Evolutionary conservation across 2,113 vertebrate species (phyloP), one percentile per base, ranked within the genome.

Genomic region (Mus spicilegus): DNA sequence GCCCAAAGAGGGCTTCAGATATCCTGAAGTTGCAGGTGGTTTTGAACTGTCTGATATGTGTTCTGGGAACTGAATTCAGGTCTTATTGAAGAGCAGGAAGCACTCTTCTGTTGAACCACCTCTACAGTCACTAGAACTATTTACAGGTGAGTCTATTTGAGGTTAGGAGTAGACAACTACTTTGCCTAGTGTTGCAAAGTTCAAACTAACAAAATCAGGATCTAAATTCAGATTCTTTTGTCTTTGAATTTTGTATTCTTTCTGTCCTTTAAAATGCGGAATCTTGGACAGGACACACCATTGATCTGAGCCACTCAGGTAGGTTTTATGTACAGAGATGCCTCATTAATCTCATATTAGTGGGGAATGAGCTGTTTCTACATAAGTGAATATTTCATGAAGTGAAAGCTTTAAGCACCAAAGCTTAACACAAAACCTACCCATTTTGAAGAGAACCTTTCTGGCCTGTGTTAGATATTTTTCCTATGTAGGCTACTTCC

Each of bases 301-400:
- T 95, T 97, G 97, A 97, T 96, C 86, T 95, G 96, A 97, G 49
- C 54, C 96, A 95, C 93, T 91, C 93, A 33, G 0, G 89, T 94
- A 91, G 91, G 82, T 96, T 97, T 98, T 94, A 97, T 97, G 95
- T 92, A 95, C 49, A 69, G 94, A 65, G 89, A 96, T 61, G 96
- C 94, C 73, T 97, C 97, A 96, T 97, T 97, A 97, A 97, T 97
- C 95, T 96, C 95, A 58, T 94, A 97, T 97, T 97, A 97, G 93
- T 92, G 82, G 96, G 92, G 96, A 97, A 97, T 95, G 94, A 97
- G 93, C 97, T 97, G 87, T 97, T 85, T 97, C 91, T 95, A 97
- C 77, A 42, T 94, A 97, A 98, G 96, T 97, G 97, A 95, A 96
- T 97, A 97, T 97, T 97, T 96, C 93, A 95, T 91, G 86, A 94